These are phyloP conservation scores for Thalassarche chlororhynchos DNA, from an alignment of 2,113 vertebrate species.

Conservation along the genomic window DNA sequence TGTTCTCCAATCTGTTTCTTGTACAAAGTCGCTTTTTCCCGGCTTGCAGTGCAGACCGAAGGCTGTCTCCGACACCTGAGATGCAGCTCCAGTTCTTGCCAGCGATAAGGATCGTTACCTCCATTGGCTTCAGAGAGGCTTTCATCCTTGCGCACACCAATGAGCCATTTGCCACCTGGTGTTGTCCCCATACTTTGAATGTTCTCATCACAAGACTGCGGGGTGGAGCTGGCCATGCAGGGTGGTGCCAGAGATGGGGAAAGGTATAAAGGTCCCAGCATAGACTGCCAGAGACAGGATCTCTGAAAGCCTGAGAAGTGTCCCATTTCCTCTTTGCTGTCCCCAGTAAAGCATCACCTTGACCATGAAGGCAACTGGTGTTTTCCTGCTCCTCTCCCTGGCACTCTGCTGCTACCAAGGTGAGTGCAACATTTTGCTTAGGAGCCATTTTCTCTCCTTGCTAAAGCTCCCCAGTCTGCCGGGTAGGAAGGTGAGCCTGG, in stretches of 20 bases:
- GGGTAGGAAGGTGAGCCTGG: not conserved
- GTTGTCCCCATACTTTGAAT: not conserved
- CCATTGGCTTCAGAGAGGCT: not conserved
- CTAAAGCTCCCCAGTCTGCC: not conserved
- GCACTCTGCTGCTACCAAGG: conserved; percentile 33
- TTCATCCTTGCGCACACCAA: not conserved
- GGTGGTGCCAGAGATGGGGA: not conserved
- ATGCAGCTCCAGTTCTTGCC: not conserved
- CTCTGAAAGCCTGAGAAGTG: not conserved
- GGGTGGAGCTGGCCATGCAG: conserved; percentile 6
- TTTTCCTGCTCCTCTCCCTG: conserved; percentile 44
- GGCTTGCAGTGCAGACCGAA: not conserved
- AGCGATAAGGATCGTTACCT: not conserved
- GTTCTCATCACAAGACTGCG: not conserved
- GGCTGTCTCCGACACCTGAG: not conserved
- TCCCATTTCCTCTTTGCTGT: not conserved
- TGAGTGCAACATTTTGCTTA: not conserved
- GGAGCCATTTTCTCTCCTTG: not conserved
- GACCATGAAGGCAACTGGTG: conserved; percentile 22
- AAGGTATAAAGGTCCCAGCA: not conserved
- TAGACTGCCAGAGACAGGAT: not conserved
- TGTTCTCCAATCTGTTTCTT: not conserved
- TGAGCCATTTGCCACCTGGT: conserved; percentile 22
- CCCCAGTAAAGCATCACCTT: not conserved
- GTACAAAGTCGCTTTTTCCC: not conserved